Evolutionary conservation across 2,113 vertebrate species (phyloP).

Genomic region (Pteropus alecto): DNA sequence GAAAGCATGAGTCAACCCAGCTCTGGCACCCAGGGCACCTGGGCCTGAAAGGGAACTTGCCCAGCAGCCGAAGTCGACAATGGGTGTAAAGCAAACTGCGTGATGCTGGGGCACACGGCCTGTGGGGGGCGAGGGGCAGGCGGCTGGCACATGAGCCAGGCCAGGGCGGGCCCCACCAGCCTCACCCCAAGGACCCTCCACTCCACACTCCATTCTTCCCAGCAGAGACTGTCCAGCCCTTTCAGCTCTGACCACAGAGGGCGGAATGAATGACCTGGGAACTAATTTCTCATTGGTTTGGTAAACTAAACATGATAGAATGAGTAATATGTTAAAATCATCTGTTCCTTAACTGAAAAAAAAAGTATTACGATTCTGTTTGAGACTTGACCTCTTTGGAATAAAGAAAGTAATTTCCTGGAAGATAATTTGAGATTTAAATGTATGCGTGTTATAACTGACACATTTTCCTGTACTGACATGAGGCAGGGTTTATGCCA

Average conservation of each 20-base stretch:
- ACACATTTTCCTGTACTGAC: not conserved
- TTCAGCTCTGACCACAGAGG: constrained; percentile 29
- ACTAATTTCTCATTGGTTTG: not conserved
- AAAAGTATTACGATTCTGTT: not conserved
- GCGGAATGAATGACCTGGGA: not conserved
- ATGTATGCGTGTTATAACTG: not conserved
- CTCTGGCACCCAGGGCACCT: not conserved
- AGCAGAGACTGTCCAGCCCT: not conserved
- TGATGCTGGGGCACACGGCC: not conserved
- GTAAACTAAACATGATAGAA: constrained; percentile 14
- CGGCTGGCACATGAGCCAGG: accelerated
- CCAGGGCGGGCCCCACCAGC: not conserved
- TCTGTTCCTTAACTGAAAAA: not conserved
- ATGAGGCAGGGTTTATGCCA: accelerated
- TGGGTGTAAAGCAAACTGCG: not conserved
- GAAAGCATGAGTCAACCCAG: constrained; percentile 39
- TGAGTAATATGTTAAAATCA: not conserved
- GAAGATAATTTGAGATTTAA: not conserved
- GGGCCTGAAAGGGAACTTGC: not conserved
- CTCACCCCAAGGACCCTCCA: not conserved
- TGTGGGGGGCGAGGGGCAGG: accelerated
- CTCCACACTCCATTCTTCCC: not conserved
- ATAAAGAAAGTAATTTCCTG: not conserved
- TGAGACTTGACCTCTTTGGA: not conserved
- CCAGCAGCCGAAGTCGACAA: not conserved